Evolutionary conservation across 2,113 vertebrate genomes (phyloP).

Genomic region (Neodon shergylaensis): DNA sequence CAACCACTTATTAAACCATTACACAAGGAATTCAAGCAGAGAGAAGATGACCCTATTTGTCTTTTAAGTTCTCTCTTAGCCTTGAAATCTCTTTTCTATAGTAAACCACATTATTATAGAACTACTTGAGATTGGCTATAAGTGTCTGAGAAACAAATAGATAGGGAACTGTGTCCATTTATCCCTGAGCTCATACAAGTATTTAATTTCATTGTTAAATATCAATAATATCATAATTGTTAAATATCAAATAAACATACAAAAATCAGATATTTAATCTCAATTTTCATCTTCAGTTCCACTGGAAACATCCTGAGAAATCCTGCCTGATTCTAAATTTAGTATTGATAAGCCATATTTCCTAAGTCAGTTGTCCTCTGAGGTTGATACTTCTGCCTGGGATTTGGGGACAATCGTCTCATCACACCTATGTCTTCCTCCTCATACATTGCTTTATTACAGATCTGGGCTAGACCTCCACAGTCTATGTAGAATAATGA

Average conservation of each 20-base stretch:
- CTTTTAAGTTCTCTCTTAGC: not conserved
- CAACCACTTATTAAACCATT: not conserved
- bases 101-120: not conserved
- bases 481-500: not conserved
- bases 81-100: not conserved
- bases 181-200: not conserved
- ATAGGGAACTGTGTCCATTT: not conserved
- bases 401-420: not conserved
- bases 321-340: not conserved
- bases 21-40: not conserved
- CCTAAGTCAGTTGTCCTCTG: not conserved
- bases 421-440: not conserved
- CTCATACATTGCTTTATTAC: not conserved
- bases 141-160: not conserved
- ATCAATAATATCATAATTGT: no score
- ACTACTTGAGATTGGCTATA: not conserved
- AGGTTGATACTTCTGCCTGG: not conserved
- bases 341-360: not conserved
- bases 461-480: not conserved
- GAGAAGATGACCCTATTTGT: not conserved
- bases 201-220: not conserved
- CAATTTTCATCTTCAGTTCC: not conserved
- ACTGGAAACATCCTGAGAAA: not conserved
- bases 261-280: slow-evolving; percentile 31
- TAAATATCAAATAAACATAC: not conserved